Percentiles rank a stretch among this genome's conserved stretches.
Evolutionary conservation across 2,797 vertebrate genomes (phyloP).

Genomic region (Octomys mimax): DNA sequence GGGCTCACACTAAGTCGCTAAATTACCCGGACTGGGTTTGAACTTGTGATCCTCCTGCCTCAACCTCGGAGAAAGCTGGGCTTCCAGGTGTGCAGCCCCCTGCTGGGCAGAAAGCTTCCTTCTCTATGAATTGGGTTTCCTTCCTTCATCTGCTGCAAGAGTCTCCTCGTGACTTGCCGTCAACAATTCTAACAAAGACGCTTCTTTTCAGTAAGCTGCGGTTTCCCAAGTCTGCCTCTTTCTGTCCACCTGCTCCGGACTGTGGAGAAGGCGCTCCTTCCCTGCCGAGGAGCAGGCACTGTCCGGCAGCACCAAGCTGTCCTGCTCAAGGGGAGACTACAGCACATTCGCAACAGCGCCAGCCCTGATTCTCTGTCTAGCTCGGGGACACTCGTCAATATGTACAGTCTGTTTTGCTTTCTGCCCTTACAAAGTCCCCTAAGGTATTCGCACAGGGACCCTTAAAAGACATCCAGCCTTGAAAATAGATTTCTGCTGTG

Average conservation of each 20-base stretch:
- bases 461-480: not conserved
- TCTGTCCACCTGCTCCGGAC: not conserved
- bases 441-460: not conserved
- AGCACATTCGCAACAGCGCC: not conserved
- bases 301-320: not conserved
- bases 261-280: not conserved
- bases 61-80: not conserved
- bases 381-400: not conserved
- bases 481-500: not conserved
- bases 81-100: not conserved
- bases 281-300: not conserved
- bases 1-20: not conserved
- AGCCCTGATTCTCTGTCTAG: not conserved
- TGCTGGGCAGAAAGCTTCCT: not conserved
- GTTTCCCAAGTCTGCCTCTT: not conserved
- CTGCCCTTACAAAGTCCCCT: slow-evolving; percentile 25
- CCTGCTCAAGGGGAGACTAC: not conserved
- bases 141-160: not conserved
- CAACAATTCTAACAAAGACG: not conserved
- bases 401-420: not conserved
- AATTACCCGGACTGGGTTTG: not conserved
- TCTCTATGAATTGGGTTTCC: not conserved
- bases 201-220: not conserved
- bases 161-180: not conserved
- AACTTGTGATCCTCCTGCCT: not conserved